phyloP scores from a whole-genome alignment of 2,113 vertebrate genomes.

The Hippoglossus stenolepis region DNA sequence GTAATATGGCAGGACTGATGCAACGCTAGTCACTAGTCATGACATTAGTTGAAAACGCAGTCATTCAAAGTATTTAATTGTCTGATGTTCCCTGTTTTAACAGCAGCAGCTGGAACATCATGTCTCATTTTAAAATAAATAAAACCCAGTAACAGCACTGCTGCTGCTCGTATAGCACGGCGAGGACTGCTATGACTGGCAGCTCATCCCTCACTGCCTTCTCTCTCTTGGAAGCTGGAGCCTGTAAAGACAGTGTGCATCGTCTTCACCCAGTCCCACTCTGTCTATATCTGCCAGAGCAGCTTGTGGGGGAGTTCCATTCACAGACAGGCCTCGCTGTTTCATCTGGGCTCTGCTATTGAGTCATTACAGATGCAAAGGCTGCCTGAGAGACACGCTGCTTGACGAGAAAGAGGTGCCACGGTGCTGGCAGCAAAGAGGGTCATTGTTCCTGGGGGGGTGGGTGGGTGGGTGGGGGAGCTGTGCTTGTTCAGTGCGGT shows the following conservation, averaged over 20 bases:
- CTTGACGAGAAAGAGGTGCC: constrained; percentile 38
- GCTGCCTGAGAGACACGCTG: constrained; percentile 37
- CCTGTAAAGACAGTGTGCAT: constrained; percentile 61
- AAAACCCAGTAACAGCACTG: constrained; percentile 24
- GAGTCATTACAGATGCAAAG: constrained; percentile 80
- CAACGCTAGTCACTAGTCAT: background rate
- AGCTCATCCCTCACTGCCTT: constrained; percentile 61
- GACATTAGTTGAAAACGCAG: constrained; percentile 11
- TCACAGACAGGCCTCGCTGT: constrained; percentile 51
- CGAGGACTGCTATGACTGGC: constrained; percentile 58
- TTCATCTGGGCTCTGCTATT: constrained; percentile 77
- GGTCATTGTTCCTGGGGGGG: constrained; percentile 71
- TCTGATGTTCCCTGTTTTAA: constrained; percentile 21
- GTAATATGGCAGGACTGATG: constrained; percentile 4
- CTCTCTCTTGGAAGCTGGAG: constrained; percentile 66
- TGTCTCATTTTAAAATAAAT: constrained; percentile 56
- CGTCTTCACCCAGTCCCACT: constrained; percentile 65
- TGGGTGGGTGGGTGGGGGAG: constrained; percentile 45
- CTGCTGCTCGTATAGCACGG: constrained; percentile 23
- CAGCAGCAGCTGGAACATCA: constrained; percentile 35
- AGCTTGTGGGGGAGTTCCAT: constrained; percentile 78
- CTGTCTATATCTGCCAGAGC: constrained; percentile 74
- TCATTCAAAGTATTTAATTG: constrained; percentile 18
- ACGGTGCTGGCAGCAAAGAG: constrained; percentile 61
- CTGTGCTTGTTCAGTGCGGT: constrained; percentile 70